Evolutionary conservation across 1,140 invertebrate species (phyloP), one percentile per base, ranked within the genome.

Genomic region (Diorhabda sublineata): DNA sequence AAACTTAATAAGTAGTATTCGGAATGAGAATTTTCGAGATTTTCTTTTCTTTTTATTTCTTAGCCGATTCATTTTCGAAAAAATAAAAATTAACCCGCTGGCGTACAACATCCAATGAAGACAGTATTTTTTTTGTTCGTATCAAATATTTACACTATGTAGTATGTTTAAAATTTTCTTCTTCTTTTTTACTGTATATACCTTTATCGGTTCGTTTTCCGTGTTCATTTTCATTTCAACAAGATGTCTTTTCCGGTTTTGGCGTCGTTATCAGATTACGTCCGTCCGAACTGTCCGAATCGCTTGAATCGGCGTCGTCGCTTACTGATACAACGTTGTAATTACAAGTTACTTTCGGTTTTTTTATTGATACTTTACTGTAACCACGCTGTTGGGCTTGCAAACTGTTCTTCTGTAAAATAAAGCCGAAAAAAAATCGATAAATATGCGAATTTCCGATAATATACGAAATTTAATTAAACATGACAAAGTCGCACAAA

Each of bases 281-380:
- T 7, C 74, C 78, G 68, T 81, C 80, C 45, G 76, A 78, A 71
- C 75, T 79, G 64, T 81, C 80, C 3, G 77, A 76, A 71, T 81
- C 80, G 68, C 75, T 78, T 8, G 78, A 77, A 65, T 80, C 79
- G 8, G 74, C 80, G 45, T 80, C 79, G 44, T 80, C 79, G 71
- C 78, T 80, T 47, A 79, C 77, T 58, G 79, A 75, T 59, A 81
- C 79, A 45, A 81, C 79, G 69, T 81, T 81, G 69, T 81, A 81
- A 66, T 81, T 81, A 70, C 80, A 81, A 42, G 80, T 81, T 7
- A 81, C 79, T 72, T 80, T 81, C 42, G 80, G 80, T 67, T 81
- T 81, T 67, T 78, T 79, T 69, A 81, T 81, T 41, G 80, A 81
- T 44, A 81, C 79, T 65, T 74, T 76, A 71, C 75, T 81, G 71